phyloP scores from a whole-genome alignment of 2,888 invertebrate species.

The Phengaris arion region DNA sequence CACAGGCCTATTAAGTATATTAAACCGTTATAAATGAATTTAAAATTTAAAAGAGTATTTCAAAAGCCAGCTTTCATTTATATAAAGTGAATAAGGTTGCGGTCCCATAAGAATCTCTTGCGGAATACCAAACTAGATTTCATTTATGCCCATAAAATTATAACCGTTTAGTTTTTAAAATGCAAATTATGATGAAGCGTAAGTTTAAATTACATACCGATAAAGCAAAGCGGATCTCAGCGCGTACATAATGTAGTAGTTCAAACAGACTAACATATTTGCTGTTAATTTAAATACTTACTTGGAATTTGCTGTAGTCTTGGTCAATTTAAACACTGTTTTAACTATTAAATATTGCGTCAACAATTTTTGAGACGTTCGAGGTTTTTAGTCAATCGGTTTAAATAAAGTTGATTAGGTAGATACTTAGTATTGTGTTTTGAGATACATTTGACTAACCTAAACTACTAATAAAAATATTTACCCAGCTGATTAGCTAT shows the following conservation, averaged over 20 bases:
- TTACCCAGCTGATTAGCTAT: too few relatives aligned
- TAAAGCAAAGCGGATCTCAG: slow-evolving; percentile 15
- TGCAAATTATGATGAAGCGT: not conserved
- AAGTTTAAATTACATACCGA: not conserved
- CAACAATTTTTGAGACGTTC: too few relatives aligned
- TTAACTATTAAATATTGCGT: not conserved
- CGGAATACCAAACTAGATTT: not conserved
- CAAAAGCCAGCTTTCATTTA: not conserved
- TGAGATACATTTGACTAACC: too few relatives aligned
- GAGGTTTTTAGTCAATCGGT: too few relatives aligned
- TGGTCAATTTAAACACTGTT: not conserved
- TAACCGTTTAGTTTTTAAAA: not conserved
- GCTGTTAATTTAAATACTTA: slow-evolving; percentile 8
- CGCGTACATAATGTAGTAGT: not conserved
- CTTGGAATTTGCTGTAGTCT: slow-evolving; percentile 4
- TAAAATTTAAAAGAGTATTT: not conserved
- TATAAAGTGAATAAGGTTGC: not conserved
- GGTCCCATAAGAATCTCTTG: not conserved
- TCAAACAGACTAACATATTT: slow-evolving; percentile 16
- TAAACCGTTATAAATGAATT: not conserved
- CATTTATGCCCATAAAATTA: not conserved
- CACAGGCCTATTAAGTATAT: not conserved
- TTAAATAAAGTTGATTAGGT: too few relatives aligned
- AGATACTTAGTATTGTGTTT: too few relatives aligned
- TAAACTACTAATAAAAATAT: too few relatives aligned